A percentile compares a stretch with the other conserved stretches of the same genome.
These are phyloP conservation scores for Rhinoderma darwinii DNA, from an alignment of 2,113 vertebrate species.

Conservation along the genomic window DNA sequence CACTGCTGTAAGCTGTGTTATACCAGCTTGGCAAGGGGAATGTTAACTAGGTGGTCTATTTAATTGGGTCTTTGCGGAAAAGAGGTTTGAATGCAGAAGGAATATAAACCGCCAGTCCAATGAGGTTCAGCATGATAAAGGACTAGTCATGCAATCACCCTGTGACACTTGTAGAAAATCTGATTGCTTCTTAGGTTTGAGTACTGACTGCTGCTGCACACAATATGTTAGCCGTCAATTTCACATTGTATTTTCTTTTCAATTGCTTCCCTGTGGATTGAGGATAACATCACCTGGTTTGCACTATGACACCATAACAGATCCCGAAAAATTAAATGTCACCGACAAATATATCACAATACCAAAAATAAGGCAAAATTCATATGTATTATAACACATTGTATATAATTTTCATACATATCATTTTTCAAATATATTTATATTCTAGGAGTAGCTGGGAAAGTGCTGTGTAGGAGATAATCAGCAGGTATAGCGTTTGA, in stretches of 20 bases:
- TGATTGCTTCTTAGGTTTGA: constrained; percentile 31
- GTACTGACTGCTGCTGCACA: constrained; percentile 8
- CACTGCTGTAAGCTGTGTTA: constrained; percentile 11
- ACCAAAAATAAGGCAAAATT: background rate
- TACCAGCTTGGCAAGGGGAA: constrained; percentile 8
- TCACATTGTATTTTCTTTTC: constrained; percentile 14
- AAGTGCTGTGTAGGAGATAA: no score
- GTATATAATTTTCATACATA: background rate
- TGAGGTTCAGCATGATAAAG: constrained; percentile 25
- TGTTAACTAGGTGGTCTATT: constrained; percentile 29
- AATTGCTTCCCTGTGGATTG: constrained; percentile 22
- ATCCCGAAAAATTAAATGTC: background rate
- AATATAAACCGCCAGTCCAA: constrained; percentile 33
- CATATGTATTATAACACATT: background rate
- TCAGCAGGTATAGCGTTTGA: no score
- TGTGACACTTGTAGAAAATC: constrained; percentile 32
- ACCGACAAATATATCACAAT: background rate
- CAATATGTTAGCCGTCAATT: constrained; percentile 2
- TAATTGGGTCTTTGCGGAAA: constrained; percentile 12
- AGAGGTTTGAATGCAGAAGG: constrained; percentile 17
- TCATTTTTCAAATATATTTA: no score
- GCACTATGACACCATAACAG: background rate
- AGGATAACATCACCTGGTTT: constrained; percentile 3
- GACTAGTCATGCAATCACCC: constrained; percentile 28
- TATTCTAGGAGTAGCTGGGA: no score